phyloP scores from a whole-genome alignment of 2,797 vertebrate genomes.

The Alauda arvensis region DNA sequence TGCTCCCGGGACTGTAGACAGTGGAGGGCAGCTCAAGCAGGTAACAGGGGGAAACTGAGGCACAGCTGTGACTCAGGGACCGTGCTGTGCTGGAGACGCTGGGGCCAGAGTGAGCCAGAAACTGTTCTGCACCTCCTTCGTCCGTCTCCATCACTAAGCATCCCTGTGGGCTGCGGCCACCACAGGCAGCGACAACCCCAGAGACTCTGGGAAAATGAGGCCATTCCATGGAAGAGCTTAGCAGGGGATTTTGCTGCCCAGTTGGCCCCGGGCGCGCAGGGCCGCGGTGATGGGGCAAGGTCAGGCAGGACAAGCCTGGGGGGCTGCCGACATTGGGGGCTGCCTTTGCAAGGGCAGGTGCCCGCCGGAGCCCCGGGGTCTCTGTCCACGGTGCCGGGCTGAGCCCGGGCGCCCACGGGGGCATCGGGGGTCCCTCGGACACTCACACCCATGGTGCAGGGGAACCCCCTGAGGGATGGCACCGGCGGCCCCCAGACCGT shows the following conservation, averaged over 20 bases:
- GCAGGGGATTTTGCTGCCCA: not conserved
- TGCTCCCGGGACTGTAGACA: not conserved
- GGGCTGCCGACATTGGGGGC: not conserved
- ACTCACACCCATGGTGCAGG: not conserved
- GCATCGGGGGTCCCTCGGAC: not conserved
- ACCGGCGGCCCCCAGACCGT: not conserved
- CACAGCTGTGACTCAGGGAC: not conserved
- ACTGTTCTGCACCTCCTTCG: not conserved
- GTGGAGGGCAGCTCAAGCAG: not conserved
- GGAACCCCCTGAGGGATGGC: not conserved
- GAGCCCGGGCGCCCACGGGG: not conserved
- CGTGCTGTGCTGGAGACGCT: rapidly evolving
- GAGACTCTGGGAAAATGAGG: not conserved
- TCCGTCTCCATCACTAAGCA: rapidly evolving
- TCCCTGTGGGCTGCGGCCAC: not conserved
- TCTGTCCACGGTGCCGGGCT: not conserved
- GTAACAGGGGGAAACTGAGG: not conserved
- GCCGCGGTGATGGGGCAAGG: not conserved
- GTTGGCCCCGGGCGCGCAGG: not conserved
- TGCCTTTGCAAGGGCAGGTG: not conserved
- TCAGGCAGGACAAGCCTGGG: not conserved
- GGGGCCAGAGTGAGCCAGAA: not conserved
- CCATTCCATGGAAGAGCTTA: not conserved
- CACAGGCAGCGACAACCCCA: not conserved
- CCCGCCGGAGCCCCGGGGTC: not conserved